phyloP scores from a whole-genome alignment of 2,888 invertebrate genomes.

The Bellardia pandia region DNA sequence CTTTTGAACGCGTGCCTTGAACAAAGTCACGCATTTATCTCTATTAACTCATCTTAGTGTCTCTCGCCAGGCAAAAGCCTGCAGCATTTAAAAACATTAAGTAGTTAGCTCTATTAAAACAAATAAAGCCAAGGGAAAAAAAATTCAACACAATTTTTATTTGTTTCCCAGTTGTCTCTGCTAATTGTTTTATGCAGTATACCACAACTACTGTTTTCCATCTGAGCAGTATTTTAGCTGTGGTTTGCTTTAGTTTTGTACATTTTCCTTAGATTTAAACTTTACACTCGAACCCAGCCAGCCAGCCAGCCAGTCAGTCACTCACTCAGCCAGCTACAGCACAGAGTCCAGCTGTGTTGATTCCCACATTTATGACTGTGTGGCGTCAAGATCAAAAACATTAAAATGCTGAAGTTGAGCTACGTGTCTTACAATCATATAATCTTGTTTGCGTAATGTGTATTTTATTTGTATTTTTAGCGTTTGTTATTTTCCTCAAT shows the following conservation, averaged over 20 bases:
- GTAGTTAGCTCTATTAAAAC: slow-evolving; percentile 50
- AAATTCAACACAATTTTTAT: slow-evolving; percentile 48
- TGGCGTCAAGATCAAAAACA: slow-evolving; percentile 73
- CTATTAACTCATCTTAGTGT: slow-evolving; percentile 69
- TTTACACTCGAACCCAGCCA: slow-evolving; percentile 9
- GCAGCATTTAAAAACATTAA: slow-evolving; percentile 45
- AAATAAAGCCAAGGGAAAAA: slow-evolving; percentile 15
- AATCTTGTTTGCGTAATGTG: slow-evolving; percentile 70
- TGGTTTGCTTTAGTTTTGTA: slow-evolving; percentile 23
- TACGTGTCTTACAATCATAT: slow-evolving; percentile 69
- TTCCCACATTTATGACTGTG: slow-evolving; percentile 71
- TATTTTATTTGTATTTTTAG: slow-evolving; percentile 57
- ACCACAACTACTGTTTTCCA: slow-evolving; percentile 25
- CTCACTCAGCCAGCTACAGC: too few relatives aligned
- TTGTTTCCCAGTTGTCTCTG: slow-evolving; percentile 66
- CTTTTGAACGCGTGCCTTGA: slow-evolving; percentile 71
- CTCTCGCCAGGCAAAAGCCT: slow-evolving; percentile 51
- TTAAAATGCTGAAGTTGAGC: slow-evolving; percentile 65
- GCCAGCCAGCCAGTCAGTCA: too few relatives aligned
- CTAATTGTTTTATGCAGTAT: slow-evolving; percentile 66
- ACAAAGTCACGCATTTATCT: slow-evolving; percentile 74
- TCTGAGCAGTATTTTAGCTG: slow-evolving; percentile 1
- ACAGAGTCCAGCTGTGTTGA: slow-evolving; percentile 67
- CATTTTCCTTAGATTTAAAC: slow-evolving; percentile 23
- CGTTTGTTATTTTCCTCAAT: slow-evolving; percentile 42